A percentile compares a stretch with the other conserved stretches of the same genome.
Evolutionary conservation across 2,797 vertebrate genomes (phyloP).

Genomic region (Scolopax bukidnonensis): DNA sequence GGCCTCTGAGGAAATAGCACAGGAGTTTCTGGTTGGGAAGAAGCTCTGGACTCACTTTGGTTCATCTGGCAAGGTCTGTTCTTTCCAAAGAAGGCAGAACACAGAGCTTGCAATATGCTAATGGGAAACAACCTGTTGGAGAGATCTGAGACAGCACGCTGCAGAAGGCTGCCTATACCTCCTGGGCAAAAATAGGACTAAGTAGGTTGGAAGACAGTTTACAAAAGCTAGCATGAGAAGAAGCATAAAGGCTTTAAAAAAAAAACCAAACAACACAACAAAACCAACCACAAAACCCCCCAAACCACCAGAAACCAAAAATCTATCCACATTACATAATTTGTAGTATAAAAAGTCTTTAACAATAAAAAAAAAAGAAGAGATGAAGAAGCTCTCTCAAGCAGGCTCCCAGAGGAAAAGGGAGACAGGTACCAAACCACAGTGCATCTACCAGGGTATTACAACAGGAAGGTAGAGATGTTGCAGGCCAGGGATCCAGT

Average conservation of each 20-base stretch:
- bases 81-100: background rate
- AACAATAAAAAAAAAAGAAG: background rate
- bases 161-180: background rate
- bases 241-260: background rate
- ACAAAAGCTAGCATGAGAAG: background rate
- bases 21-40: background rate
- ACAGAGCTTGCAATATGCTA: background rate
- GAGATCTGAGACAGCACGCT: background rate
- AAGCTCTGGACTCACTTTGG: background rate
- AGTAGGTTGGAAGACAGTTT: slow-evolving; percentile 17
- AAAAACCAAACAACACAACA: background rate
- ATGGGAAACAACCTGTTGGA: background rate
- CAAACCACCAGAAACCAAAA: background rate
- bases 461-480: background rate
- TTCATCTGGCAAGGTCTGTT: slow-evolving; percentile 1
- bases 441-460: background rate
- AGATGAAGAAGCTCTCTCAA: background rate
- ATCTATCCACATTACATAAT: background rate
- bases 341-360: background rate
- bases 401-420: background rate
- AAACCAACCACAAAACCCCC: background rate
- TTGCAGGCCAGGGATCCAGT: background rate
- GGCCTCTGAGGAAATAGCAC: background rate
- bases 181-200: slow-evolving; percentile 19
- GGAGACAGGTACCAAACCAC: background rate